Evolutionary conservation across 2,797 vertebrate species (phyloP).

Genomic region (Gobio occitaniae): DNA sequence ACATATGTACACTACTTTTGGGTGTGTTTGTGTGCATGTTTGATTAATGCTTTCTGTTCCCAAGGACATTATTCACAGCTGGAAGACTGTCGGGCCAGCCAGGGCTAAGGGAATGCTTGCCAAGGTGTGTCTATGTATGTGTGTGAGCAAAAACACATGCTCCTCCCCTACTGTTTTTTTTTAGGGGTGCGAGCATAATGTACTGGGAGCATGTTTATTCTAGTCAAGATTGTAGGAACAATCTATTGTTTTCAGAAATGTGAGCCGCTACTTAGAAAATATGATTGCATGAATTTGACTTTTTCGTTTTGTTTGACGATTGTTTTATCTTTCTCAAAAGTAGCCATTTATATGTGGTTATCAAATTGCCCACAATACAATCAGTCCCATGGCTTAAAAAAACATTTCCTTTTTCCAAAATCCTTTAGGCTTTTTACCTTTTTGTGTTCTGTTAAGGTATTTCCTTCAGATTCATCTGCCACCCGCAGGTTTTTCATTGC

Average conservation of each 20-base stretch:
- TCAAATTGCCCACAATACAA: background rate
- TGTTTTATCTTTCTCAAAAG: background rate
- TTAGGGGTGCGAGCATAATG: background rate
- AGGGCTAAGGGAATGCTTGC: constrained; percentile 54
- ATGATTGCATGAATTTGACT: background rate
- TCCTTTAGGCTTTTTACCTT: constrained; percentile 22
- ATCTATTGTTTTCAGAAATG: background rate
- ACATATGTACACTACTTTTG: constrained; percentile 25
- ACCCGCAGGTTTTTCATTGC: constrained; percentile 21
- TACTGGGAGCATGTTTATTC: background rate
- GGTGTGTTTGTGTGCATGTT: constrained; percentile 43
- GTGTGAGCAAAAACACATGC: background rate
- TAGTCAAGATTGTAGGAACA: background rate
- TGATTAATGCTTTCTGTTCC: constrained; percentile 70
- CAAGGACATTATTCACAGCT: constrained; percentile 73
- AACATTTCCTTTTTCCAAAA: background rate
- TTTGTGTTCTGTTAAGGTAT: constrained; percentile 16
- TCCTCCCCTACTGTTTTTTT: no score
- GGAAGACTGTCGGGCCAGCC: constrained; percentile 66
- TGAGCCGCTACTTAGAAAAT: background rate
- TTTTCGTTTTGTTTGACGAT: background rate
- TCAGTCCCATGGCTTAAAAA: background rate
- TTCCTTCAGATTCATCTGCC: background rate
- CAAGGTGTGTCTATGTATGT: background rate
- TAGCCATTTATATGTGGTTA: background rate